Percentiles rank a stretch among this genome's conserved stretches.
These are phyloP conservation scores for Hoplodrina ambigua DNA, from an alignment of 2,888 invertebrate genomes.

Conservation along the genomic window DNA sequence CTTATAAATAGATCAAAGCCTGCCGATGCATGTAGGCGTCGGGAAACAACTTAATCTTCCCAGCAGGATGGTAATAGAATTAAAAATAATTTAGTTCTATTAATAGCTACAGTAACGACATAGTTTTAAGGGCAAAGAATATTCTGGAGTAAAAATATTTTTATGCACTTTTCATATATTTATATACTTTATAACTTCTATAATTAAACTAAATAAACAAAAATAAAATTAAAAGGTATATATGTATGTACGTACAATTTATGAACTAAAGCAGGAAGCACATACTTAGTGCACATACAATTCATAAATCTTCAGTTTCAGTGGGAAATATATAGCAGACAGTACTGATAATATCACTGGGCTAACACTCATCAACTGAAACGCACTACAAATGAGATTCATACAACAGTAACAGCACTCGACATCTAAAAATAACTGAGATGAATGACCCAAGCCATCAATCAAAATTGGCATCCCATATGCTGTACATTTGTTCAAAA, in stretches of 20 bases:
- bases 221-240: too few relatives aligned
- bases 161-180: too few relatives aligned
- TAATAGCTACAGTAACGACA: not conserved
- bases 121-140: too few relatives aligned
- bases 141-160: too few relatives aligned
- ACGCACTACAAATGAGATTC: slow-evolving; percentile 8
- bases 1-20: slow-evolving; percentile 3
- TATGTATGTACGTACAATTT: too few relatives aligned
- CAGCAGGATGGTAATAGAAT: not conserved
- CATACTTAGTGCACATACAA: too few relatives aligned
- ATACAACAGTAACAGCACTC: not conserved
- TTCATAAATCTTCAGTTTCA: too few relatives aligned
- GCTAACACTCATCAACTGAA: not conserved
- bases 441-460: slow-evolving; percentile 54
- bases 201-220: too few relatives aligned
- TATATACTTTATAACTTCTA: too few relatives aligned
- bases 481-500: slow-evolving; percentile 62
- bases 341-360: not conserved
- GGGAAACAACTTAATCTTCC: slow-evolving; percentile 1
- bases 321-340: too few relatives aligned
- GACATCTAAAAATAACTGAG: slow-evolving; percentile 44
- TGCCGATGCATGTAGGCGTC: slow-evolving; percentile 23
- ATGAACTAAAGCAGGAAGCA: too few relatives aligned
- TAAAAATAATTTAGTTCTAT: slow-evolving; percentile 5
- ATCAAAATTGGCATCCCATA: slow-evolving; percentile 61